Base-by-base conservation (phyloP, 1,140 invertebrate species). In the Zophobas morio region DNA sequence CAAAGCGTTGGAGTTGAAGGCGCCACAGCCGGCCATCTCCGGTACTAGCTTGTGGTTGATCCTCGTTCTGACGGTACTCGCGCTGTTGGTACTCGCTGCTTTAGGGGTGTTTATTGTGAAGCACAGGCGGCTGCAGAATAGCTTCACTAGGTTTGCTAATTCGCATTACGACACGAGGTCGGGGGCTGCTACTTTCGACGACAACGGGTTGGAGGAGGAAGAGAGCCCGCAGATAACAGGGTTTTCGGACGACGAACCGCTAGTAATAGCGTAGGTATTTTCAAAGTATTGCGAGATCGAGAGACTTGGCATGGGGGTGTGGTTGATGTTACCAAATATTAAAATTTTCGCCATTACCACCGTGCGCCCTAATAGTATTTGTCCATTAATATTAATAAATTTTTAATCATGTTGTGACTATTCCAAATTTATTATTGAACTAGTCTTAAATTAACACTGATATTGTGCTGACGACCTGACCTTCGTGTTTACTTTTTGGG, bases 161-260 rank as follows among this genome's bases (percentile, higher is more conserved):
- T 94, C 93, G 82, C 94, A 96, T 85, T 97, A 97, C 84, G 93
- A 96, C 87, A 93, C 93, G 33, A 89, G 95, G 80, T 93, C 94
- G 47, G 95, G 94, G 57, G 93, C 95, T 80, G 94, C 96, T 6
- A 96, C 94, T 60, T 95, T 98, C 84, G 92, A 90, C 42, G 91
- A 91, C 70, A 91, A 94, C 84, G 90, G 91, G 80, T 85, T 93
- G 75, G 92, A 92, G 84, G 95, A 96, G 83, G 92, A 92, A 83
- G 95, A 96, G 82, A 92, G 93, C 81, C 96, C 96, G 8, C 92
- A 94, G 83, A 96, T 97, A 82, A 91, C 93, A 86, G 95, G 96
- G 34, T 97, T 97, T 87, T 96, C 96, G 0, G 96, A 98, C 86
- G 96, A 97, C 86, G 96, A 98, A 86, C 96, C 96, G 63, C 88